phyloP scores from a whole-genome alignment of 2,797 vertebrate species.

The Bovichtus variegatus region DNA sequence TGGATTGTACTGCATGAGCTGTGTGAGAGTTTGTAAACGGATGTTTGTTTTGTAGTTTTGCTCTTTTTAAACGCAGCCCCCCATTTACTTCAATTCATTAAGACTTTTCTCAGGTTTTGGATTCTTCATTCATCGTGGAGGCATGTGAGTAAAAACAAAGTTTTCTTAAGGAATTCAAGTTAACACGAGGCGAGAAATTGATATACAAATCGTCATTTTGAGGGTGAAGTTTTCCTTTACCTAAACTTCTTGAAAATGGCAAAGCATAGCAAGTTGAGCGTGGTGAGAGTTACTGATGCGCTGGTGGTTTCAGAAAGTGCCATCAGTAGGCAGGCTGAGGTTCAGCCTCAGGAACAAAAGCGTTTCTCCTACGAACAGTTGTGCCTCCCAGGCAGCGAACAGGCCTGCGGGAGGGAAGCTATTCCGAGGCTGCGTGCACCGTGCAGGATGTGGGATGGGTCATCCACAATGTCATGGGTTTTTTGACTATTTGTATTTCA shows the following conservation, averaged over 20 bases:
- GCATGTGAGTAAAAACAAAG: too few relatives aligned
- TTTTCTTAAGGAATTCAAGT: too few relatives aligned
- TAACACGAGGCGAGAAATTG: too few relatives aligned
- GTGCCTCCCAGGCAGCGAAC: not conserved
- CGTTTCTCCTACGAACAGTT: slow-evolving; percentile 30
- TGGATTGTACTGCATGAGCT: too few relatives aligned
- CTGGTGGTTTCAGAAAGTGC: not conserved
- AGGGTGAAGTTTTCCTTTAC: not conserved
- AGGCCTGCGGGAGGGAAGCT: slow-evolving; percentile 16
- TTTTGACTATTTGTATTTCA: slow-evolving; percentile 33
- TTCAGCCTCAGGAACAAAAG: slow-evolving; percentile 2
- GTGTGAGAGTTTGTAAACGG: too few relatives aligned
- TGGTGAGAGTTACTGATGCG: not conserved
- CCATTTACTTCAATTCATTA: too few relatives aligned
- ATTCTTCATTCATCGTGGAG: too few relatives aligned
- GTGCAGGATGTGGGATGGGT: slow-evolving; percentile 57
- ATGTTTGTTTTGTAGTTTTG: too few relatives aligned
- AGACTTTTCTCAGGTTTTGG: too few relatives aligned
- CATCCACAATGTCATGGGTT: slow-evolving; percentile 23
- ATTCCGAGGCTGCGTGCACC: slow-evolving; percentile 15
- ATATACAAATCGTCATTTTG: too few relatives aligned
- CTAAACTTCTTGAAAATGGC: not conserved
- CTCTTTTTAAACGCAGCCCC: too few relatives aligned
- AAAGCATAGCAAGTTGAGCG: not conserved
- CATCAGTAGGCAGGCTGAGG: slow-evolving; percentile 3